A percentile compares a stretch with the other conserved stretches of the same genome.
phyloP scores from a whole-genome alignment of 2,888 invertebrate genomes.

The Trachelus troglodyta region DNA sequence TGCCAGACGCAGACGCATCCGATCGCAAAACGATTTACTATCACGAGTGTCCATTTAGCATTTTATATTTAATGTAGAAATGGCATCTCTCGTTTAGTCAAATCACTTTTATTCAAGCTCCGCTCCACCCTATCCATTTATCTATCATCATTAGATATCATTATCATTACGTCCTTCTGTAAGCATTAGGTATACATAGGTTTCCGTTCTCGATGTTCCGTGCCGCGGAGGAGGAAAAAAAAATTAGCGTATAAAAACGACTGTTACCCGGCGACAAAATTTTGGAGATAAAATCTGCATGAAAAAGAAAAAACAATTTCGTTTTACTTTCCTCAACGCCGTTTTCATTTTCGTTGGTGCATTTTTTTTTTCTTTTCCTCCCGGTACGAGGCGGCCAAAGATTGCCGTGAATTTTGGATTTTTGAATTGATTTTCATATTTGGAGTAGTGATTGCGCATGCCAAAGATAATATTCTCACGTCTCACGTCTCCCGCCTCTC shows the following conservation, averaged over 20 bases:
- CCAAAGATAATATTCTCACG: conserved; percentile 52
- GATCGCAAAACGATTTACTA: not conserved
- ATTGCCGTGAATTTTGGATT: conserved; percentile 57
- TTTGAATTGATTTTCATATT: conserved; percentile 63
- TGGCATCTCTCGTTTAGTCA: not conserved
- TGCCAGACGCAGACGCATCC: not conserved
- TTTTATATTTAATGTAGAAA: not conserved
- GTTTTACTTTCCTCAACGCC: too few relatives aligned
- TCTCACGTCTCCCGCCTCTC: conserved; percentile 67
- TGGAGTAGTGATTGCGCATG: conserved; percentile 67
- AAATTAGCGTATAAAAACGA: not conserved
- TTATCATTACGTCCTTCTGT: conserved; percentile 48
- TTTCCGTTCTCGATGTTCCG: conserved; percentile 56
- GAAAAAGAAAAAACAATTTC: not conserved
- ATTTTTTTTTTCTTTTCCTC: not conserved
- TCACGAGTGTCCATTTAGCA: not conserved
- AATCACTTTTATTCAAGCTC: conserved; percentile 6
- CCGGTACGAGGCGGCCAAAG: not conserved
- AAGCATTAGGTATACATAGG: conserved; percentile 56
- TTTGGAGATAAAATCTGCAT: not conserved
- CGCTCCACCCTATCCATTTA: conserved; percentile 21
- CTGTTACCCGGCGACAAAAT: too few relatives aligned
- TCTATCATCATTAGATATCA: conserved; percentile 31
- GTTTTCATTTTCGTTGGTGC: not conserved
- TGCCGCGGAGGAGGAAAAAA: conserved; percentile 42